Base-by-base conservation (phyloP, 2,888 invertebrate genomes). In the Ecliptopera silaceata region DNA sequence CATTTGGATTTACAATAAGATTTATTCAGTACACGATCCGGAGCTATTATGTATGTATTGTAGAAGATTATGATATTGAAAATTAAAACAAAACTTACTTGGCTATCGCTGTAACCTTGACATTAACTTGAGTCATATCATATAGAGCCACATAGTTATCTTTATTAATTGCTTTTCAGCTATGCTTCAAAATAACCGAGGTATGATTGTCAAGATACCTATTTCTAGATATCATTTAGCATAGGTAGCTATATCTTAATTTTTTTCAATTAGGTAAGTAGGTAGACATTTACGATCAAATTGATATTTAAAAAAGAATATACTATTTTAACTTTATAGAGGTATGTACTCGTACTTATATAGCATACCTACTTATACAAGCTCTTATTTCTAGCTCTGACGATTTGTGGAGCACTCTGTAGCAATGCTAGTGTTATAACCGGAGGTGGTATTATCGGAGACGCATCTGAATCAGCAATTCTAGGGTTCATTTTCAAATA, bases 1-100 rank as follows among this genome's bases (percentile, higher is more conserved):
- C 88, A 96, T 98, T 95, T 99, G 98, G 97, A 96, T 97, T 81
- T 98, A 98, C 90, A 96, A 98, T 82, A 95, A 95, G 80, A 97
- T 97, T 1, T 74, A 76, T 80, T 95, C 96, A 72, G 97, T 98
- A 80, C 96, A 97, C 41, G 98, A 98, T 44, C 46, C 67, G 1
- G 75, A 79, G 11, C 77, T 82, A 51, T 52, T 63, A 65, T 69
- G 86, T 87, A 66, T 55, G 59, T 50, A n/a, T n/a, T n/a, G n/a
- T 38, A 29, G 10, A 34, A 31, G n/a, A n/a, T 3, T 31, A 31
- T n/a, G n/a, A n/a, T n/a, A n/a, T n/a, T n/a, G n/a, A n/a, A 31
- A 31, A 34, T 15, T 26, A 6, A 15, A 36, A 15, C 0, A 36
- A 8, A 15, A n/a, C n/a, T n/a, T n/a, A n/a, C n/a, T n/a, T n/a